Evolutionary conservation across 64 coral and sea anemone species (phyloP).

Genomic region (Acropora yongei): DNA sequence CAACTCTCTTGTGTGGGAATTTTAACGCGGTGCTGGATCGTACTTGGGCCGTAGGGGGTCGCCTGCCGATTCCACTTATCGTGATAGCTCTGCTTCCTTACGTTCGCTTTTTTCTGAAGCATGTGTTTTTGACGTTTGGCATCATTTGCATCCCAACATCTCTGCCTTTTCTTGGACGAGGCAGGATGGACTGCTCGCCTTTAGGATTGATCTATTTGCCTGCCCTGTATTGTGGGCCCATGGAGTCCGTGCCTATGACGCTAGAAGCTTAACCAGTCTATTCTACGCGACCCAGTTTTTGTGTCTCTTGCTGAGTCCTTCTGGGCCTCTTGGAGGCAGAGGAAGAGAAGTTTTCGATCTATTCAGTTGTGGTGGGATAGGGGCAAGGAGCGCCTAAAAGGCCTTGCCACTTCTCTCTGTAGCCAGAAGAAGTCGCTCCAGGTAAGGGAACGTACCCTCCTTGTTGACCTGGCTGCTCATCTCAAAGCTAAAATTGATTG

Average conservation of each 20-base stretch:
- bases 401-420: background rate
- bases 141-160: background rate
- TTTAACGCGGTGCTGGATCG: background rate
- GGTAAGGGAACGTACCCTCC: background rate
- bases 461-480: background rate
- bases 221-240: background rate
- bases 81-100: background rate
- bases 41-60: too few species aligned
- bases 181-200: background rate
- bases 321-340: background rate
- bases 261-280: conserved; percentile 42
- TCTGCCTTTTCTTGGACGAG: background rate
- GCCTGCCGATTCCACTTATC: too few species aligned
- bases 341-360: background rate
- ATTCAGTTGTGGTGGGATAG: conserved; percentile 5
- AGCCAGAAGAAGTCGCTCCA: background rate
- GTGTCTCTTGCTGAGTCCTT: background rate
- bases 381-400: background rate
- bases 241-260: background rate
- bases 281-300: background rate
- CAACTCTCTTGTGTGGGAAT: too few species aligned
- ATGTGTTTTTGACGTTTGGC: conserved; percentile 20
- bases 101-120: background rate
- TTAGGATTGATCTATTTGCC: background rate
- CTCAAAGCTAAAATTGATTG: background rate